A percentile compares a stretch with the other conserved stretches of the same genome.
These are phyloP conservation scores for Monomorium pharaonis DNA, from an alignment of 1,140 invertebrate genomes.

Conservation along the genomic window DNA sequence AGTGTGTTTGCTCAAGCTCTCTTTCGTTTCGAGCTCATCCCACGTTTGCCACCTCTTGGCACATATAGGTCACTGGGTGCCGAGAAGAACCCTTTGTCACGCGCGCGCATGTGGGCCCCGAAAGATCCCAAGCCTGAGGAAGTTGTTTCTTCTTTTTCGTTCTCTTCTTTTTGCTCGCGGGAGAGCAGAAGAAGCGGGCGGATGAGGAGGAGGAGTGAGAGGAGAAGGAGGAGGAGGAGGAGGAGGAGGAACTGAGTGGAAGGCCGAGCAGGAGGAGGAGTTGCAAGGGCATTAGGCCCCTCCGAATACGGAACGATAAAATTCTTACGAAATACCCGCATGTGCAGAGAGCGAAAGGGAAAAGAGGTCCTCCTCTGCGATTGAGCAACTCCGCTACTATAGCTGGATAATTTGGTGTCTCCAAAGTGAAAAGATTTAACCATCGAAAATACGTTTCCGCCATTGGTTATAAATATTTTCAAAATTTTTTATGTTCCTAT, in stretches of 20 bases:
- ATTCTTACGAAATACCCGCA: slow-evolving; percentile 73
- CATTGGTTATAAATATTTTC: background rate
- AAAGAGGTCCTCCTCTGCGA: slow-evolving; percentile 15
- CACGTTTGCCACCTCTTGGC: slow-evolving; percentile 21
- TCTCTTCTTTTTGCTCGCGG: slow-evolving; percentile 16
- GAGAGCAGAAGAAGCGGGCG: background rate
- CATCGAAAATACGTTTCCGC: background rate
- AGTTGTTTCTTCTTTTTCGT: slow-evolving; percentile 61
- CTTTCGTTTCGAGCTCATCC: slow-evolving; percentile 4
- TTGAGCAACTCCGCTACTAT: slow-evolving; percentile 48
- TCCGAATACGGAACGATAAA: slow-evolving; percentile 72
- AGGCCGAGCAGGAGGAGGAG: slow-evolving; percentile 61
- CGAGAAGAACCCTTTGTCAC: slow-evolving; percentile 58
- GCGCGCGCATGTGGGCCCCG: slow-evolving; percentile 45
- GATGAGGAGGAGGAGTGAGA: slow-evolving; percentile 31
- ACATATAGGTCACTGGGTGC: slow-evolving; percentile 71
- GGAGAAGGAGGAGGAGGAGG: slow-evolving; percentile 44
- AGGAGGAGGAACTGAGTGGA: slow-evolving; percentile 47
- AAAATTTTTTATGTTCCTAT: background rate
- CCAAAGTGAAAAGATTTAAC: background rate
- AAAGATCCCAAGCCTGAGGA: slow-evolving; percentile 62
- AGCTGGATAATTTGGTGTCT: slow-evolving; percentile 22
- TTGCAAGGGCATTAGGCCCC: slow-evolving; percentile 70
- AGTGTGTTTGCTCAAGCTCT: slow-evolving; percentile 27
- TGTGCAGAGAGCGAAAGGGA: slow-evolving; percentile 13